phyloP scores from a whole-genome alignment of 1,140 invertebrate species.

The Sminthurinus signatus region DNA sequence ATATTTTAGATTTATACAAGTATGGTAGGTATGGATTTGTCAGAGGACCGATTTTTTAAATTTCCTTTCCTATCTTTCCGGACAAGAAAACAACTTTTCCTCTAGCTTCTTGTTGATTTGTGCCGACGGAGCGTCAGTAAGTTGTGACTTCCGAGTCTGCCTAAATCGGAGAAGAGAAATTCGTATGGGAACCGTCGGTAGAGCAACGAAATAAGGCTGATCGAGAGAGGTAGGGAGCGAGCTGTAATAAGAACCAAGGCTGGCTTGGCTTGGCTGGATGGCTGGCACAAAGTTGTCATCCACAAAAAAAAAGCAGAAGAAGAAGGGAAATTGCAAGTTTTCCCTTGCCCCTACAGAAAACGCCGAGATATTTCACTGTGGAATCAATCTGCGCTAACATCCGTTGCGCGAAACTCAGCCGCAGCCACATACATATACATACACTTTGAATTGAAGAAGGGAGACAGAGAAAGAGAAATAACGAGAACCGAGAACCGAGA shows the following conservation, averaged over 20 bases:
- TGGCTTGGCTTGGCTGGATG: not conserved
- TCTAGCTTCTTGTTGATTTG: not conserved
- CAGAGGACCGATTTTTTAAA: no score
- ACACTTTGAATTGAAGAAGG: no score
- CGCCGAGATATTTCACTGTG: slow-evolving; percentile 1
- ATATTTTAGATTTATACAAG: no score
- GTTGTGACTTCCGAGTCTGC: slow-evolving; percentile 2
- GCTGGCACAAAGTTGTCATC: not conserved
- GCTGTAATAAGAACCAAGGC: not conserved
- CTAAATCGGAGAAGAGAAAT: not conserved
- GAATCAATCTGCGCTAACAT: slow-evolving; percentile 33
- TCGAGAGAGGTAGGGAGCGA: not conserved
- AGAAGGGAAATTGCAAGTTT: not conserved
- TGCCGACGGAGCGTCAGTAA: not conserved
- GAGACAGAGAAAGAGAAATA: not conserved
- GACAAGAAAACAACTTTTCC: no score
- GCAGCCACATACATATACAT: slow-evolving; percentile 22
- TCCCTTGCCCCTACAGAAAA: not conserved
- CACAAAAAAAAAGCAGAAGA: not conserved
- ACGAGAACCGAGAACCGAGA: no score
- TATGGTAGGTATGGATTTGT: no score
- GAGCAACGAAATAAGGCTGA: not conserved
- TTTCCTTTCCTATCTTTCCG: no score
- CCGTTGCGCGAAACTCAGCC: slow-evolving; percentile 32
- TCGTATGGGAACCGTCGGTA: not conserved